Base-by-base conservation (phyloP, 2,888 invertebrate genomes). In the Macaria notata region DNA sequence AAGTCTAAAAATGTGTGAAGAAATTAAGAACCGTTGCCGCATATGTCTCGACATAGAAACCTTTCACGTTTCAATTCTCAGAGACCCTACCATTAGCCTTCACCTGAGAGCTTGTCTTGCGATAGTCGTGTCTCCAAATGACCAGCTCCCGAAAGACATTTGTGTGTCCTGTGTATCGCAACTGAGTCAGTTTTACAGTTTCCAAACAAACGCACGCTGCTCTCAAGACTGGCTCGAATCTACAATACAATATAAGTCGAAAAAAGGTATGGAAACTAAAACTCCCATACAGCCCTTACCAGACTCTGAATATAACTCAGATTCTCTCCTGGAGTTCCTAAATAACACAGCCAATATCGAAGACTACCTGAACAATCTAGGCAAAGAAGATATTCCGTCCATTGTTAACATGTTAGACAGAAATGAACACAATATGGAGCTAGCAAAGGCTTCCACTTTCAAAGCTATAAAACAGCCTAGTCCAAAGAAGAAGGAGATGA, bases 341-440 rank as follows among this genome's bases (percentile, higher is more conserved):
- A 91, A 92, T 61, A 91, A 86, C 57, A 90, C 88, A 39, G 88
- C 83, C 1, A 90, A 91, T 56, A 89, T 90, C 7, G 88, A 89
- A 56, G 86, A 90, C 63, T 89, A 90, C 62, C 69, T 89, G 47
- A 86, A 86, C 59, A 89, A 85, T 61, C 75, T 90, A 44, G 88
- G 90, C 3, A 90, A 87, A 57, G 90, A 90, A 71, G 91, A 91
- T 60, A 88, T 91, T 64, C 90, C 91, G 3, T 84, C 86, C 19
- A 84, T 91, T 60, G 88, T 87, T 0, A 88, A 83, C 46, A 84
- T 91, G 81, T 66, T 92, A 9, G 89, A 91, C 51, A 84, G 78
- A 64, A 87, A 87, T 58, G 83, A 83, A 46, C 76, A 76, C 50
- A 72, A 75, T 0, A 63, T 78, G 8, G 83, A 84, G 47, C 54